phyloP scores from a whole-genome alignment of 2,888 invertebrate genomes.

The Oasisia sp. region DNA sequence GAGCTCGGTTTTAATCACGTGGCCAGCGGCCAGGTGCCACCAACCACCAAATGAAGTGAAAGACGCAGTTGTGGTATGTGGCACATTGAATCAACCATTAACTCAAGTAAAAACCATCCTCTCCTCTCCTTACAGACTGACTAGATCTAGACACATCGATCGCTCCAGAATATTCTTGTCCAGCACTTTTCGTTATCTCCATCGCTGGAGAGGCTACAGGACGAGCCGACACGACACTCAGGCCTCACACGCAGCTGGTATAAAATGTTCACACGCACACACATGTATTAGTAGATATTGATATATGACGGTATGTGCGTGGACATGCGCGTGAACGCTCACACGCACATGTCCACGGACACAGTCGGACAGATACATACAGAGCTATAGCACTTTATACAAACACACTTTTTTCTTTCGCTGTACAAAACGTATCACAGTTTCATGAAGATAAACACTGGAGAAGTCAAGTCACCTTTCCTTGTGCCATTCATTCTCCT shows the following conservation, averaged over 20 bases:
- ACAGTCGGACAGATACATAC: background rate
- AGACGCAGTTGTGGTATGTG: conserved; percentile 4
- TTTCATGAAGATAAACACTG: conserved; percentile 9
- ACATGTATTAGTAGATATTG: background rate
- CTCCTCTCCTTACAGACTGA: background rate
- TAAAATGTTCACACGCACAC: conserved; percentile 17
- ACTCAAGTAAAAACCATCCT: conserved; percentile 6
- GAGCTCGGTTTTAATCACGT: background rate
- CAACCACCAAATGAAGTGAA: background rate
- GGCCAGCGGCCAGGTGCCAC: background rate
- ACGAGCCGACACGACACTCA: background rate
- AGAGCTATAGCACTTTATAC: conserved; percentile 17
- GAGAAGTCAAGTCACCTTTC: conserved; percentile 13
- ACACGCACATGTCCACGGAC: background rate
- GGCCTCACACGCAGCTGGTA: background rate
- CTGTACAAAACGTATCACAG: conserved; percentile 17
- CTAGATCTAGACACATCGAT: conserved; percentile 9
- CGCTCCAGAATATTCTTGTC: conserved; percentile 17
- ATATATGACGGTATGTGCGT: background rate
- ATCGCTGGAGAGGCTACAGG: background rate
- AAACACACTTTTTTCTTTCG: conserved; percentile 6
- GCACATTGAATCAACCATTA: background rate
- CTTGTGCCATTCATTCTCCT: background rate
- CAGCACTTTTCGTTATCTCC: conserved; percentile 12
- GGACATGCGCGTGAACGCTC: background rate